These are phyloP conservation scores for Trichopria drosophilae DNA, from an alignment of 2,888 invertebrate species.

Conservation along the genomic window DNA sequence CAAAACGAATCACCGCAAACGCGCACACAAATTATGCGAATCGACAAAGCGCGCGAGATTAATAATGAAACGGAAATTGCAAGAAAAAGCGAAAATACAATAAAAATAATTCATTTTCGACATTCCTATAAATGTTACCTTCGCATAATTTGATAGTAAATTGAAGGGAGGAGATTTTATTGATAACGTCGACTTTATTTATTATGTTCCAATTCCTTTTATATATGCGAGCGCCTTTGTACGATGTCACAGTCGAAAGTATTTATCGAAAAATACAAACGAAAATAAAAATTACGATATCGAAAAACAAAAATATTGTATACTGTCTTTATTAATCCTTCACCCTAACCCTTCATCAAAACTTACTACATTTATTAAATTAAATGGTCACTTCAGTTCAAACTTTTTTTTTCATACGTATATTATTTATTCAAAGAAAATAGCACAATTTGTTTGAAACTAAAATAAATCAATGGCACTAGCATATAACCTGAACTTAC, in stretches of 20 bases:
- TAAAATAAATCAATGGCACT: not conserved
- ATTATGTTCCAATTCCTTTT: conserved; percentile 28
- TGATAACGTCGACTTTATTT: conserved; percentile 30
- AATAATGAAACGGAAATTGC: conserved; percentile 34
- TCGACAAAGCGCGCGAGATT: conserved; percentile 22
- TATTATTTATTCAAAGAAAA: not conserved
- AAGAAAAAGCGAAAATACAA: conserved; percentile 26
- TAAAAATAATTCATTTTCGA: conserved; percentile 27
- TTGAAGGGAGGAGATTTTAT: conserved; percentile 23
- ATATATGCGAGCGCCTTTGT: conserved; percentile 43
- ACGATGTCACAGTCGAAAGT: conserved; percentile 45
- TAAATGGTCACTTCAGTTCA: too few species aligned
- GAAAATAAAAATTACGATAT: conserved; percentile 39
- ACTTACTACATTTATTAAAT: too few species aligned
- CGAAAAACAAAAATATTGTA: too few species aligned
- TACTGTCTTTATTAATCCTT: too few species aligned
- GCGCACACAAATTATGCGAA: conserved; percentile 43
- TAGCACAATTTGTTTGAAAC: not conserved
- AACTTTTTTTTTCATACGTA: too few species aligned
- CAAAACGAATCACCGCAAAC: conserved; percentile 10
- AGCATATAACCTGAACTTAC: conserved; percentile 3
- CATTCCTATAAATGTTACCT: conserved; percentile 37
- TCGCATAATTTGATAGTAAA: conserved; percentile 29
- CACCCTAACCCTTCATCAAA: too few species aligned
- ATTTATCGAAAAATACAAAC: conserved; percentile 48